phyloP scores from a whole-genome alignment of 1,140 invertebrate species.

The Cecropterus lyciades region DNA sequence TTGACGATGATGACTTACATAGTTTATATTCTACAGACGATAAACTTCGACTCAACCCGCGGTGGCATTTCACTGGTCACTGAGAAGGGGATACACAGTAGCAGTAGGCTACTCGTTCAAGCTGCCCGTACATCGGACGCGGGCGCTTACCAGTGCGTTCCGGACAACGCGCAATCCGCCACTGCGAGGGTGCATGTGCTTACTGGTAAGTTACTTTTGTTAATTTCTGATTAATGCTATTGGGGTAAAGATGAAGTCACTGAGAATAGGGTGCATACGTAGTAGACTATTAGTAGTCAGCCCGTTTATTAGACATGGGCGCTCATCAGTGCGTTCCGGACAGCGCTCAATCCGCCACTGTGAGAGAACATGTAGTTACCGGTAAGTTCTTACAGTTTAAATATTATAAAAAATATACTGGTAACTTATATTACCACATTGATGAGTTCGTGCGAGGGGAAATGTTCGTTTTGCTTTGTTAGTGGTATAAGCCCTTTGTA shows the following conservation, averaged over 20 bases:
- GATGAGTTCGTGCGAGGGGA: too few relatives aligned
- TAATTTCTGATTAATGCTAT: too few relatives aligned
- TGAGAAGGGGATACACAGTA: conserved; percentile 91
- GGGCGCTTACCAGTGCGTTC: conserved; percentile 90
- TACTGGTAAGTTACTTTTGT: conserved; percentile 86
- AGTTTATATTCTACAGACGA: conserved; percentile 81
- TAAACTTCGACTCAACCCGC: conserved; percentile 92
- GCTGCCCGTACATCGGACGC: conserved; percentile 90
- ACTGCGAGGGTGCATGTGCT: conserved; percentile 92
- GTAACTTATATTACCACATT: too few relatives aligned
- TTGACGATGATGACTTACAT: too few relatives aligned
- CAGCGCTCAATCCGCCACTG: conserved; percentile 90
- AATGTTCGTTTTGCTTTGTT: too few relatives aligned
- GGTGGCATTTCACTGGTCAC: conserved; percentile 91
- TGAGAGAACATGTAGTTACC: conserved; percentile 91
- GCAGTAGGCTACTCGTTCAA: conserved; percentile 91
- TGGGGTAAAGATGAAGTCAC: conserved; percentile 88
- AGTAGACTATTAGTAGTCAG: conserved; percentile 91
- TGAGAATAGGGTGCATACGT: conserved; percentile 90
- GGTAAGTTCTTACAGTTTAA: not conserved
- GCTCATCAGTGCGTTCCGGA: conserved; percentile 91
- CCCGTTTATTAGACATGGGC: conserved; percentile 89
- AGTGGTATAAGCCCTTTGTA: too few relatives aligned
- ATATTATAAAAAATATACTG: too few relatives aligned
- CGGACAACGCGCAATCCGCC: conserved; percentile 91